Evolutionary conservation across 1,140 invertebrate genomes (phyloP).

Genomic region (Trigoniulus corallinus): DNA sequence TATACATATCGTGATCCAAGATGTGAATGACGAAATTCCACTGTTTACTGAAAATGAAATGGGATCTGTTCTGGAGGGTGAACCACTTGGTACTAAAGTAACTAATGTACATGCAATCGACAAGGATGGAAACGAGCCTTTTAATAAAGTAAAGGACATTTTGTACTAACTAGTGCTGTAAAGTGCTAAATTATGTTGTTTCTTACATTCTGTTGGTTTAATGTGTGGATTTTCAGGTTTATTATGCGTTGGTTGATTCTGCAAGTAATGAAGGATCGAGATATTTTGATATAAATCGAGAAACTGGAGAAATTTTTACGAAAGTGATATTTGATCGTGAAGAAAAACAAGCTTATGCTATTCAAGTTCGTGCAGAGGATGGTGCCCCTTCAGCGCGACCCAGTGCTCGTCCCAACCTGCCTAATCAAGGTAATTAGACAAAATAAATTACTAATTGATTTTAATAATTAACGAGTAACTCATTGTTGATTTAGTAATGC

Average conservation of each 20-base stretch:
- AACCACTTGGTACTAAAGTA: slow-evolving; percentile 83
- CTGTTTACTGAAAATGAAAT: slow-evolving; percentile 85
- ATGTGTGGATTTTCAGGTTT: slow-evolving; percentile 53
- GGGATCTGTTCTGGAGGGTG: slow-evolving; percentile 83
- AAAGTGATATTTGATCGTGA: slow-evolving; percentile 78
- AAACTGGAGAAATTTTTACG: slow-evolving; percentile 85
- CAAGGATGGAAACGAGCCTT: slow-evolving; percentile 86
- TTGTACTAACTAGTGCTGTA: not conserved
- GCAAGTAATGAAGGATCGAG: slow-evolving; percentile 78
- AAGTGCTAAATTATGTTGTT: not conserved
- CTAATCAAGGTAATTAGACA: slow-evolving; percentile 62
- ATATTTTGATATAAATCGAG: slow-evolving; percentile 84
- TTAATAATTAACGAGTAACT: not conserved
- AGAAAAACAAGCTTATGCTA: slow-evolving; percentile 84
- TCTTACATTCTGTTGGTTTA: not conserved
- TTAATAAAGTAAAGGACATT: slow-evolving; percentile 55
- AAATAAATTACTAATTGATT: not conserved
- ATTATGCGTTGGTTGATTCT: slow-evolving; percentile 79
- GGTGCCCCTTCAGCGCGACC: slow-evolving; percentile 80
- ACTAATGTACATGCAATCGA: slow-evolving; percentile 92
- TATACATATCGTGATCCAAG: slow-evolving; percentile 80
- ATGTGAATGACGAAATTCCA: slow-evolving; percentile 93
- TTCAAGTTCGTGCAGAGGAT: slow-evolving; percentile 83
- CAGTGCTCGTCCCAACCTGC: slow-evolving; percentile 61
- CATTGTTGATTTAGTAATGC: not conserved